Evolutionary conservation across 2,888 invertebrate species (phyloP).

Genomic region (Drosophila ustulata): DNA sequence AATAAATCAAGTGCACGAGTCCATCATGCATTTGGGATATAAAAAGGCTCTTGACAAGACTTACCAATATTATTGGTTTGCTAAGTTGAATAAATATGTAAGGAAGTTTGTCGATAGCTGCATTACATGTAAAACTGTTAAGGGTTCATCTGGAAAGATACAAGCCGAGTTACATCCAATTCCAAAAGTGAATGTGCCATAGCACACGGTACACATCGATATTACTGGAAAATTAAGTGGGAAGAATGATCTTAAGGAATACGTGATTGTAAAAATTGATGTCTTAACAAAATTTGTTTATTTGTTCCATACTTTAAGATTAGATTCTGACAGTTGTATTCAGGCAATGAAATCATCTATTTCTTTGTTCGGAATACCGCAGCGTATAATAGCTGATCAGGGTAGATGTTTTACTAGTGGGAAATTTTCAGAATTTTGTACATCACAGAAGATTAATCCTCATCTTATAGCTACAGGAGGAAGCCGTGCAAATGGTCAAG

Average conservation of each 20-base stretch:
- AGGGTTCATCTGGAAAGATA: constrained; percentile 11
- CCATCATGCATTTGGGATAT: neutral
- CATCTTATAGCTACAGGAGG: constrained; percentile 4
- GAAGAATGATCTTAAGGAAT: constrained; percentile 19
- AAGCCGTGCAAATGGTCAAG: constrained; percentile 2
- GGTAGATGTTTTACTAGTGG: constrained; percentile 7
- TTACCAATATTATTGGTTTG: constrained; percentile 5
- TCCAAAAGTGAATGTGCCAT: constrained; percentile 8
- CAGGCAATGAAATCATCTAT: too few species aligned
- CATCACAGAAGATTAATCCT: neutral
- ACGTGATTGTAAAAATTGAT: constrained; percentile 21
- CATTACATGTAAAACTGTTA: constrained; percentile 21
- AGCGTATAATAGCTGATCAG: constrained; percentile 13
- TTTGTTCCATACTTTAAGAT: constrained; percentile 8
- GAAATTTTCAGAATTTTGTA: constrained; percentile 10
- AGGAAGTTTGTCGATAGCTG: constrained; percentile 4
- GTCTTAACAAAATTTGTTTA: constrained; percentile 29
- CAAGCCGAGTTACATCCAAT: too few species aligned
- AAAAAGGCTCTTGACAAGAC: neutral
- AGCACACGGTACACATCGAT: constrained; percentile 22
- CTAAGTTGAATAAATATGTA: constrained; percentile 2
- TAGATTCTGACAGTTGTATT: constrained; percentile 10
- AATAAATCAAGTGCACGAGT: neutral
- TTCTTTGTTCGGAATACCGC: too few species aligned
- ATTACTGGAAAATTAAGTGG: neutral